Conservation (phyloP, 2,113 vertebrate species). For the Tursiops truncatus region DNA sequence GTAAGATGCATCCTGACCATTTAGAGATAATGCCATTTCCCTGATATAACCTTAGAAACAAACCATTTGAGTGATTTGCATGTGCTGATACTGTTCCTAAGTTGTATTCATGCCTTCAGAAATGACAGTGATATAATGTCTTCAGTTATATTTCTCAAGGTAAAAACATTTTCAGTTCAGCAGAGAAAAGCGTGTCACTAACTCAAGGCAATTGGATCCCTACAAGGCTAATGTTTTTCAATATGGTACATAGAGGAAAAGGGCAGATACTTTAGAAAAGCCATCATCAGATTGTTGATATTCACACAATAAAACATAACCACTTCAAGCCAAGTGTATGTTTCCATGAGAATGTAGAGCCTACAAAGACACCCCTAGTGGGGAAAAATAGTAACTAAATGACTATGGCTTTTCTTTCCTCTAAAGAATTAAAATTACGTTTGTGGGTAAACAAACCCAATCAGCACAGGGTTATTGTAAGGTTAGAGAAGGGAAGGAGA, state of each 20-base stretch:
- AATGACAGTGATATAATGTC: slow-evolving; percentile 31
- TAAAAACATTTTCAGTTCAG: slow-evolving; percentile 57
- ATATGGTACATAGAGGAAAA: slow-evolving; percentile 59
- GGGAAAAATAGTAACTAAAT: slow-evolving; percentile 57
- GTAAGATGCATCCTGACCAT: neutral
- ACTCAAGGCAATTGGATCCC: slow-evolving; percentile 37
- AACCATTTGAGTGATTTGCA: neutral
- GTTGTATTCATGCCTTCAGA: slow-evolving; percentile 37
- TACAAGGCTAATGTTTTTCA: slow-evolving; percentile 18
- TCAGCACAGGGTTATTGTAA: neutral
- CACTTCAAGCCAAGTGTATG: slow-evolving; percentile 33
- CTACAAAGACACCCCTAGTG: slow-evolving; percentile 34
- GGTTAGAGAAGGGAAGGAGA: neutral
- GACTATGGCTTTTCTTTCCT: slow-evolving; percentile 10
- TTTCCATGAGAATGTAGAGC: slow-evolving; percentile 57
- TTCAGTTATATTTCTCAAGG: slow-evolving; percentile 57
- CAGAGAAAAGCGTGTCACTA: slow-evolving; percentile 62
- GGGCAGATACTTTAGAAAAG: slow-evolving; percentile 59
- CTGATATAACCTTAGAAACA: neutral
- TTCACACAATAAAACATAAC: slow-evolving; percentile 50
- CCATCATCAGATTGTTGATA: slow-evolving; percentile 60
- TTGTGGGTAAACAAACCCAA: slow-evolving; percentile 38
- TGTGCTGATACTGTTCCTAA: neutral
- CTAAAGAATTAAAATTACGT: slow-evolving; percentile 51
- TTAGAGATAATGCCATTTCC: neutral